Evolutionary conservation across 2,113 vertebrate species (phyloP).

Genomic region (Cettia cetti): DNA sequence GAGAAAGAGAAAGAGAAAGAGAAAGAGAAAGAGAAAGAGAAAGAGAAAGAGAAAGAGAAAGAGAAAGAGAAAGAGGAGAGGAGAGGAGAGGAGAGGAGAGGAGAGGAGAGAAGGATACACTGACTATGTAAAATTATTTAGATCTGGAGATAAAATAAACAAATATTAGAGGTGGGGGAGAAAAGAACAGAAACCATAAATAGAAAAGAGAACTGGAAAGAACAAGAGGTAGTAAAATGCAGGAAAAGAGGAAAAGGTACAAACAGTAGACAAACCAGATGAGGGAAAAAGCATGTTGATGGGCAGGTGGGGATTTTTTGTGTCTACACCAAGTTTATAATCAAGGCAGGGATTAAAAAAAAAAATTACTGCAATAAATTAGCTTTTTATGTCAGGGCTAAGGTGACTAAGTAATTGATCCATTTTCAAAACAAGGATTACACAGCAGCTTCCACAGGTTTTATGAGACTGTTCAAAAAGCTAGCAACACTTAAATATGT

Average conservation of each 20-base stretch:
- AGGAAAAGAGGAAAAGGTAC: not conserved
- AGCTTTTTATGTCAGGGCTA: not conserved
- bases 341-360: not conserved
- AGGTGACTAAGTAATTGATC: not conserved
- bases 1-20: too few relatives aligned
- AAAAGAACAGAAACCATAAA: not conserved
- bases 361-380: not conserved
- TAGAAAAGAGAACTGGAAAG: not conserved
- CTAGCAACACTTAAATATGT: not conserved
- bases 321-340: not conserved
- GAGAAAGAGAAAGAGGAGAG: not conserved
- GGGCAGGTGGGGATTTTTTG: not conserved
- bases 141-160: not conserved
- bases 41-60: too few relatives aligned
- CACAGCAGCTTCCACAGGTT: not conserved
- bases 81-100: not conserved
- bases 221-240: not conserved
- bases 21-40: too few relatives aligned
- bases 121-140: not conserved
- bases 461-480: not conserved
- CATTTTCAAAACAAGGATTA: not conserved
- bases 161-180: rapidly evolving
- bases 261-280: not conserved
- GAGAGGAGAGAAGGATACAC: not conserved
- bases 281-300: not conserved